Percentiles rank a stretch among this genome's conserved stretches.
Evolutionary conservation across 2,113 vertebrate species (phyloP).

Genomic region (Butorides virescens): DNA sequence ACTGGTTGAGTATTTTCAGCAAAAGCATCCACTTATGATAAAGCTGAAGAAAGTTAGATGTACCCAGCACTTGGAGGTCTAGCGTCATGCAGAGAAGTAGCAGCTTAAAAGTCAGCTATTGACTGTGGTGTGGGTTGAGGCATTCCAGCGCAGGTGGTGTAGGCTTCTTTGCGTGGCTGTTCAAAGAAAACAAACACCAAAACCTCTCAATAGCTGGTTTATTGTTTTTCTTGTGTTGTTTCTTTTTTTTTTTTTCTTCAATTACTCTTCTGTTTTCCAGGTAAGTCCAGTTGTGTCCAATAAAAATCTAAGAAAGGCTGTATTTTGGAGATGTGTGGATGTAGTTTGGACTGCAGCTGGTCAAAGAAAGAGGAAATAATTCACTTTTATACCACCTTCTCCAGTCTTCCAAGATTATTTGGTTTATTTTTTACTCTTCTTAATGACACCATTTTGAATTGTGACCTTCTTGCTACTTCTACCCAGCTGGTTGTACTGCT

Average conservation of each 20-base stretch:
- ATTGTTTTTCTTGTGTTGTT: background rate
- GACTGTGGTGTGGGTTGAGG: background rate
- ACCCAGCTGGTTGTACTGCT: background rate
- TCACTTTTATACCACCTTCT: background rate
- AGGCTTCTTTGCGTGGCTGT: background rate
- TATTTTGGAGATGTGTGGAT: background rate
- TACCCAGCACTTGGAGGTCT: background rate
- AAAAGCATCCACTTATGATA: background rate
- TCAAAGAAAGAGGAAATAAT: background rate
- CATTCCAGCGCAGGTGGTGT: background rate
- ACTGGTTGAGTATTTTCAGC: background rate
- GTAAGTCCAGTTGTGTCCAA: background rate
- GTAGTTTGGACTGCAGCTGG: background rate
- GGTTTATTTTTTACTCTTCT: background rate
- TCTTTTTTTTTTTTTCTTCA: background rate
- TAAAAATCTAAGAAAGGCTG: background rate
- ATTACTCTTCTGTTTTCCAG: background rate
- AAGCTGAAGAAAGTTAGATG: background rate
- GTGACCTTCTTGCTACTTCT: background rate
- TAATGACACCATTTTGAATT: background rate
- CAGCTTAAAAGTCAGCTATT: background rate
- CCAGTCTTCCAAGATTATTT: background rate
- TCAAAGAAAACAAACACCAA: constrained; percentile 3
- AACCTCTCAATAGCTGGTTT: background rate
- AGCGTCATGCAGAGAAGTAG: background rate